Base-by-base conservation (phyloP, 2,797 vertebrate genomes). In the Psittacula echo region DNA sequence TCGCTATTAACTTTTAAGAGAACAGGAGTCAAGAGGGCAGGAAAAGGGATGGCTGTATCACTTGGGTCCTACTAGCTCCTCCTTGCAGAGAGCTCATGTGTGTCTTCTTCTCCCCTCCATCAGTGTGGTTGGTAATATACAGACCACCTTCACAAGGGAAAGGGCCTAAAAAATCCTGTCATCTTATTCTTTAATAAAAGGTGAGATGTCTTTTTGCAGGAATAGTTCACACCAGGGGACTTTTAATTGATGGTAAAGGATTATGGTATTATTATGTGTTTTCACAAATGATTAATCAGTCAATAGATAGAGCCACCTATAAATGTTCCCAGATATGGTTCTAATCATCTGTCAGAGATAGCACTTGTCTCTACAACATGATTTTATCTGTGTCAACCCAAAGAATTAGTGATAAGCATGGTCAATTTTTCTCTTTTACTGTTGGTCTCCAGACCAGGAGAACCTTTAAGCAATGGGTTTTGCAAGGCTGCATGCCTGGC, bases 1-100 rank as follows among this genome's bases (percentile, higher is more conserved):
- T 77, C 3, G 62, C n/a, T 19, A 2, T 58, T 74, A 48, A 39
- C 13, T 41, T 89, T 72, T 26, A 29, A 18, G 60, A 86, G 9
- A 42, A n/a, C 9, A 42, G 34, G 24, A 42, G 30, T 45, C 0
- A 1, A 78, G n/a, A 37, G 34, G 23, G 24, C 24, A 76, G 61
- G 13, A 82, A 44, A 75, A 68, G 2, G 18, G 14, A 29, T 54
- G 26, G 4, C 19, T 75, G 16, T n/a, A n/a, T 62, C 68, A 39
- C 3, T 22, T 44, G 9, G 3, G 23, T 66, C 22, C 62, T 67
- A 60, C 16, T 23, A 81, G 13, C 19, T 37, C 22, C 22, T 58
- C 21, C 56, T 58, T 58, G 17, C 50, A 91, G 15, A 75, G 5
- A 34, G 4, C 29, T 61, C 22, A 32, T 2, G 0, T 1, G 0